Conservation (phyloP, 2,888 invertebrate species). For the Arrhopalites spinosus region DNA sequence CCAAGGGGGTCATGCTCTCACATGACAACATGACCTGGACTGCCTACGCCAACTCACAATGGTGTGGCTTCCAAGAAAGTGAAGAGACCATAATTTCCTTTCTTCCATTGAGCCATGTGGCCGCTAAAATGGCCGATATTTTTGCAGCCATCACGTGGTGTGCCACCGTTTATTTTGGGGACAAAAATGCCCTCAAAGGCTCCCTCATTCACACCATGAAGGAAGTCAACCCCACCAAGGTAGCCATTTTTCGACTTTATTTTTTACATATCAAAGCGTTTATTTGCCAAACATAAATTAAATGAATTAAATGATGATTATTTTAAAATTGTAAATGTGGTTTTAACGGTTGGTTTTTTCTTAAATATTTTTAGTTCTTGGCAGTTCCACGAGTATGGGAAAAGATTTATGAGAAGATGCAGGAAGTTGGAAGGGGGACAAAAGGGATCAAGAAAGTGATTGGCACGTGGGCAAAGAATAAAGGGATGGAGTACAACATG, state of each 20-base stretch:
- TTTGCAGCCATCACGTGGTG: slow-evolving; percentile 65
- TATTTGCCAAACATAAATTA: too few relatives aligned
- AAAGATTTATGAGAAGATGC: slow-evolving; percentile 88
- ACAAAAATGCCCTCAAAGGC: slow-evolving; percentile 84
- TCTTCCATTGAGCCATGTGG: slow-evolving; percentile 87
- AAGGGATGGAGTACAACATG: slow-evolving; percentile 71
- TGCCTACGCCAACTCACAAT: slow-evolving; percentile 65
- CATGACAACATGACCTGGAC: slow-evolving; percentile 86
- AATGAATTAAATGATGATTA: too few relatives aligned
- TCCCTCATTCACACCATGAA: slow-evolving; percentile 74
- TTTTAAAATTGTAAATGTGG: too few relatives aligned
- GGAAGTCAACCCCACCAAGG: slow-evolving; percentile 78
- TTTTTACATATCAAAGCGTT: too few relatives aligned
- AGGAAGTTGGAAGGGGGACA: slow-evolving; percentile 72
- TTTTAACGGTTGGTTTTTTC: too few relatives aligned
- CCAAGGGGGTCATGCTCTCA: slow-evolving; percentile 84
- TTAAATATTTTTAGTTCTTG: slow-evolving; percentile 79
- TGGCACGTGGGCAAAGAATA: slow-evolving; percentile 75
- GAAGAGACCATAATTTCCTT: slow-evolving; percentile 75
- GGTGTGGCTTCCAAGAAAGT: slow-evolving; percentile 62
- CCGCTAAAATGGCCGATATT: slow-evolving; percentile 63
- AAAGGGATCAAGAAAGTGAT: slow-evolving; percentile 75
- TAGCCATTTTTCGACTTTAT: too few relatives aligned
- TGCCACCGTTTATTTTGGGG: slow-evolving; percentile 81
- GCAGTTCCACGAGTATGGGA: slow-evolving; percentile 95